Conservation (phyloP, 2,113 vertebrate species). For the Arothron firmamentum region DNA sequence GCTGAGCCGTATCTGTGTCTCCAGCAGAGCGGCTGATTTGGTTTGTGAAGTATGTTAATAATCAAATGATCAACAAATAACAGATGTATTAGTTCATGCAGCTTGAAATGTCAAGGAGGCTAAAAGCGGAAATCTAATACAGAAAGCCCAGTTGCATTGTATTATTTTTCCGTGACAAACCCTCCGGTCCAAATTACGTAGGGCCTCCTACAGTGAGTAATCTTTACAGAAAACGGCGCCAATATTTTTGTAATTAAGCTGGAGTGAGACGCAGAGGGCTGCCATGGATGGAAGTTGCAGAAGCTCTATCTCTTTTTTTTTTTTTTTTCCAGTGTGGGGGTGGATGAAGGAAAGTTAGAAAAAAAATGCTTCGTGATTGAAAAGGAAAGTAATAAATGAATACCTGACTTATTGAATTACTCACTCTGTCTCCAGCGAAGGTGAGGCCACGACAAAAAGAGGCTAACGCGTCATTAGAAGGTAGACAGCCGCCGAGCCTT, state of each 20-base stretch:
- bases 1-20: slow-evolving; percentile 65
- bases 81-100: slow-evolving; percentile 84
- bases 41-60: slow-evolving; percentile 85
- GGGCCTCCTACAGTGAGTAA: slow-evolving; percentile 79
- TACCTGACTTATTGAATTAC: slow-evolving; percentile 79
- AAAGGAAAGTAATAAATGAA: slow-evolving; percentile 79
- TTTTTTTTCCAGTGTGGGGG: slow-evolving; percentile 54
- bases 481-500: not conserved
- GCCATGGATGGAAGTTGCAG: slow-evolving; percentile 62
- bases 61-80: slow-evolving; percentile 86
- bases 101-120: slow-evolving; percentile 84
- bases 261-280: slow-evolving; percentile 60
- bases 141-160: slow-evolving; percentile 78
- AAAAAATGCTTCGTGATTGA: slow-evolving; percentile 66
- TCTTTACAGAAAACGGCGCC: slow-evolving; percentile 77
- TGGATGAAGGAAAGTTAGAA: slow-evolving; percentile 52
- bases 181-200: slow-evolving; percentile 79
- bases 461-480: not conserved
- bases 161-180: slow-evolving; percentile 79
- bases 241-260: slow-evolving; percentile 80
- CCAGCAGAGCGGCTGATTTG: slow-evolving; percentile 79
- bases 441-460: slow-evolving; percentile 69
- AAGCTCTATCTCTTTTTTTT: slow-evolving; percentile 52
- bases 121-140: slow-evolving; percentile 82
- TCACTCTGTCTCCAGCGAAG: slow-evolving; percentile 70